Percentiles rank a stretch among this genome's conserved stretches.
These are phyloP conservation scores for Apis mellifera DNA, from an alignment of 1,140 invertebrate genomes.

Conservation along the genomic window Amel_HAv3.1 CM009944.2:3447001-3447500, in stretches of 20 bases:
- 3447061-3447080: slow-evolving; percentile 26
- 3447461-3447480: neutral
- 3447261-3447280: neutral
- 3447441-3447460: too few relatives aligned
- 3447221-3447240: slow-evolving; percentile 50
- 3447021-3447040: slow-evolving; percentile 70
- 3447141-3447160: neutral
- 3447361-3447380: neutral
- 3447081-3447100: slow-evolving; percentile 64
- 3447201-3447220: slow-evolving; percentile 51
- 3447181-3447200: slow-evolving; percentile 54
- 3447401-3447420: neutral
- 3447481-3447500: neutral
- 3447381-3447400: neutral
- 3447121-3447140: neutral
- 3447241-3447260: neutral
- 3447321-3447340: neutral
- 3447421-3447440: neutral
- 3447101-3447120: slow-evolving; percentile 18
- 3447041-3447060: slow-evolving; percentile 61
- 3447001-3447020: slow-evolving; percentile 47
- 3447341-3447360: neutral
- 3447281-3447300: slow-evolving; percentile 16
- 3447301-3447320: neutral
- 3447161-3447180: slow-evolving; percentile 14